Evolutionary conservation across 2,888 invertebrate genomes (phyloP).

Genomic region (Tipula lateralis): DNA sequence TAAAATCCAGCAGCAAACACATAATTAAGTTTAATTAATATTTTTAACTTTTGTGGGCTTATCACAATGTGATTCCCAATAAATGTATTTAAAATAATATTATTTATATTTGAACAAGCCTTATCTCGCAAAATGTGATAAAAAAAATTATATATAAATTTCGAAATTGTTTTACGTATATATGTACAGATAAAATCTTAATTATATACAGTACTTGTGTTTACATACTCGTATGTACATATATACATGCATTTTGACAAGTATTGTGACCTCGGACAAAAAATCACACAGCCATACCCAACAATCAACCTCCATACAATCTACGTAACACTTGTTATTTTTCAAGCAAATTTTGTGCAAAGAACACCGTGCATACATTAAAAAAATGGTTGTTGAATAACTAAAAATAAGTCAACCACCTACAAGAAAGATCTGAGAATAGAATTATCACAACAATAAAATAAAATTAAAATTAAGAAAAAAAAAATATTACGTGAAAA

Average conservation of each 20-base stretch:
- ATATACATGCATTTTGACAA: neutral
- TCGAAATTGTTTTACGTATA: neutral
- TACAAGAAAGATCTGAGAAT: neutral
- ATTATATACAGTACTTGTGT: neutral
- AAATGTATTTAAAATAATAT: neutral
- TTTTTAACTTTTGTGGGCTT: neutral
- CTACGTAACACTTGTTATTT: neutral
- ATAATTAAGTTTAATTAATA: neutral
- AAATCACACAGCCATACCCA: neutral
- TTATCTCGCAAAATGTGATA: neutral
- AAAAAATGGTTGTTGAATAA: slow-evolving; percentile 9
- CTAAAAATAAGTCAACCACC: slow-evolving; percentile 19
- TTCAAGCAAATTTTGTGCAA: neutral
- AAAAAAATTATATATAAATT: neutral
- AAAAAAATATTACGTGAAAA: slow-evolving; percentile 4
- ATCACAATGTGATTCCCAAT: neutral
- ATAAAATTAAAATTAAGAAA: neutral
- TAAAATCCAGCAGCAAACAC: neutral
- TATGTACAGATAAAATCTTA: neutral
- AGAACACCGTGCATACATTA: neutral
- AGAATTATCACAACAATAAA: slow-evolving; percentile 24
- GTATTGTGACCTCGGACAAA: neutral
- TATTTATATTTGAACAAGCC: neutral
- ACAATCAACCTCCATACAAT: neutral
- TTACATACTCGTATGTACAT: neutral